These are phyloP conservation scores for Falco biarmicus DNA, from an alignment of 2,797 vertebrate species.

Conservation along the genomic window DNA sequence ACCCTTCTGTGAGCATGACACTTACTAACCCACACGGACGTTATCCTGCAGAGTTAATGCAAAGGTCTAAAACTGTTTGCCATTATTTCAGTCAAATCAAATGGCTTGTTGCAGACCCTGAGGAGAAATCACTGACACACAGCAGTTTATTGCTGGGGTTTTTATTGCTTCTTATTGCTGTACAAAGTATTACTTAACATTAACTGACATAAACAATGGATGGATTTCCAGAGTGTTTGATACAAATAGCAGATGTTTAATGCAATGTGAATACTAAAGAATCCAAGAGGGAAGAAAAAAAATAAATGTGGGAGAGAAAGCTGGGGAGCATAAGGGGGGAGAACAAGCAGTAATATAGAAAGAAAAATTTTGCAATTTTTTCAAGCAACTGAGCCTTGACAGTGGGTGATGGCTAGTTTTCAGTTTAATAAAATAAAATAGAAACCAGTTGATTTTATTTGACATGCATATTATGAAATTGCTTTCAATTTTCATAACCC, in stretches of 20 bases:
- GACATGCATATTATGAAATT: constrained; percentile 27
- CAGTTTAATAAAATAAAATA: constrained; percentile 41
- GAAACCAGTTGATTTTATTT: constrained; percentile 22
- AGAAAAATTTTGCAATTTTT: background rate
- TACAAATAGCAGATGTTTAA: constrained; percentile 53
- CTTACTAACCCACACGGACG: background rate
- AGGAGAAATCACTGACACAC: constrained; percentile 67
- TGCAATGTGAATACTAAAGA: constrained; percentile 56
- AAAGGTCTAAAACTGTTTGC: constrained; percentile 45
- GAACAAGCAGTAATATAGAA: background rate
- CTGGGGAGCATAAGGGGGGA: background rate
- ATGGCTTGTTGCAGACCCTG: constrained; percentile 44
- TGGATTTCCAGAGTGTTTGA: constrained; percentile 58
- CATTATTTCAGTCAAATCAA: constrained; percentile 68
- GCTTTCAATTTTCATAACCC: constrained; percentile 42
- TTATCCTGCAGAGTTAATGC: constrained; percentile 27
- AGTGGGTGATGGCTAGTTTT: background rate
- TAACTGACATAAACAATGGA: constrained; percentile 71
- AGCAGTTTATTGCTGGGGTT: constrained; percentile 54
- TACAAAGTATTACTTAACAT: constrained; percentile 69
- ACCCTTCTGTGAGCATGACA: background rate
- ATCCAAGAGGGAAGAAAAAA: background rate
- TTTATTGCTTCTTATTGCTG: constrained; percentile 67
- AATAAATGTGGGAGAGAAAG: background rate
- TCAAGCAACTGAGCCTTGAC: constrained; percentile 24